These are phyloP conservation scores for Perdita meconis DNA, from an alignment of 2,888 invertebrate genomes.

Conservation along the genomic window DNA sequence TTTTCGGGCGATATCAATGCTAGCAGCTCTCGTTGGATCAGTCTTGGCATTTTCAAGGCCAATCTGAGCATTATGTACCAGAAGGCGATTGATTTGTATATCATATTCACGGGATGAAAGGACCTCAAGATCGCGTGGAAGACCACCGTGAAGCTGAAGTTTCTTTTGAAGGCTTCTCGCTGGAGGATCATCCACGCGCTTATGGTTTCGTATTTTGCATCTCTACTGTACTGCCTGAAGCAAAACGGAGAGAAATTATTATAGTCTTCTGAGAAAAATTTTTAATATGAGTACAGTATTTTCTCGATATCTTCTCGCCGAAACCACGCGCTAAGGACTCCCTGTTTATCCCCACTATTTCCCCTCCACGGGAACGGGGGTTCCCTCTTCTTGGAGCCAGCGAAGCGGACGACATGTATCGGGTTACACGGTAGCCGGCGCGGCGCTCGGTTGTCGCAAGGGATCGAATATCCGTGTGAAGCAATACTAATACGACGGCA, in stretches of 20 bases:
- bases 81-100: slow-evolving; percentile 58
- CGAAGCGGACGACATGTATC: too few relatives aligned
- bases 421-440: too few relatives aligned
- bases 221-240: slow-evolving; percentile 72
- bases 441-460: too few relatives aligned
- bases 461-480: too few relatives aligned
- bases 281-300: too few relatives aligned
- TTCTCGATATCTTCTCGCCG: too few relatives aligned
- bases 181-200: slow-evolving; percentile 67
- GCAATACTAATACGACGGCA: too few relatives aligned
- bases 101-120: slow-evolving; percentile 77
- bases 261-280: too few relatives aligned
- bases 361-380: too few relatives aligned
- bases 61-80: slow-evolving; percentile 80
- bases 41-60: slow-evolving; percentile 81
- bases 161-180: slow-evolving; percentile 77
- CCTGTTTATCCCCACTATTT: too few relatives aligned
- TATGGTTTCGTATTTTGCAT: slow-evolving; percentile 62
- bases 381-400: too few relatives aligned
- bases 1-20: slow-evolving; percentile 82
- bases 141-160: slow-evolving; percentile 71
- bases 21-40: slow-evolving; percentile 83
- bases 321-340: too few relatives aligned
- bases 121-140: slow-evolving; percentile 73
- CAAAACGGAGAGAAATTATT: background rate